Evolutionary conservation across 2,113 vertebrate genomes (phyloP).

Genomic region (Gallinago undulata): DNA sequence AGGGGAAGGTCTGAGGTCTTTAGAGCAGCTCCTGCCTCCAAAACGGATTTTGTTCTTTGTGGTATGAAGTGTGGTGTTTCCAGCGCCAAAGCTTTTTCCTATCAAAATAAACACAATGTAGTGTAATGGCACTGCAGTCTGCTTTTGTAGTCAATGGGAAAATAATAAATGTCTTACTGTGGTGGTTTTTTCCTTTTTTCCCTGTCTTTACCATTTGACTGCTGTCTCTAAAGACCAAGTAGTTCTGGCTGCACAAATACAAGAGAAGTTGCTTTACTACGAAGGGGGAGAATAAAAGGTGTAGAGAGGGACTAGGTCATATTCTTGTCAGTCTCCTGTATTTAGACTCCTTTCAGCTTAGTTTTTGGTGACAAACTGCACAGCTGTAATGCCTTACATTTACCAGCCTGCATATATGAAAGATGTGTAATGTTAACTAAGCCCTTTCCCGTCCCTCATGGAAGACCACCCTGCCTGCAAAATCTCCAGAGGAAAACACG

Average conservation of each 20-base stretch:
- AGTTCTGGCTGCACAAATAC: not conserved
- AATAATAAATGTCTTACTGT: not conserved
- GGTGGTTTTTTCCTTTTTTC: not conserved
- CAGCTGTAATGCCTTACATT: constrained; percentile 72
- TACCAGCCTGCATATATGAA: constrained; percentile 71
- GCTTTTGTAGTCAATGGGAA: not conserved
- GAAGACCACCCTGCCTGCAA: constrained; percentile 72
- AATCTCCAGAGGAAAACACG: constrained; percentile 37
- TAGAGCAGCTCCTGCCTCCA: not conserved
- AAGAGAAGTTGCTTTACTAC: not conserved
- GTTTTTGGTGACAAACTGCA: constrained; percentile 69
- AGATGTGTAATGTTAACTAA: constrained; percentile 75
- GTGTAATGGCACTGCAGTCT: not conserved
- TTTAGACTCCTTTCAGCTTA: constrained; percentile 51
- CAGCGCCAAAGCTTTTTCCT: not conserved
- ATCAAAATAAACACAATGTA: not conserved
- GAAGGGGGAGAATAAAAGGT: constrained; percentile 19
- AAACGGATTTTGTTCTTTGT: not conserved
- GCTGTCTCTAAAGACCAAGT: not conserved
- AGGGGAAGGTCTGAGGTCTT: not conserved
- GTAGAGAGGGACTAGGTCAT: constrained; percentile 12
- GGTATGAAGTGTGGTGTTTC: not conserved
- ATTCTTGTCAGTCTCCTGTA: not conserved
- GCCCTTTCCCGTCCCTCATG: constrained; percentile 55
- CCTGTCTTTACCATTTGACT: not conserved